A percentile compares a stretch with the other conserved stretches of the same genome.
phyloP scores from a whole-genome alignment of 2,888 invertebrate genomes.

The Cantharis nigra region DNA sequence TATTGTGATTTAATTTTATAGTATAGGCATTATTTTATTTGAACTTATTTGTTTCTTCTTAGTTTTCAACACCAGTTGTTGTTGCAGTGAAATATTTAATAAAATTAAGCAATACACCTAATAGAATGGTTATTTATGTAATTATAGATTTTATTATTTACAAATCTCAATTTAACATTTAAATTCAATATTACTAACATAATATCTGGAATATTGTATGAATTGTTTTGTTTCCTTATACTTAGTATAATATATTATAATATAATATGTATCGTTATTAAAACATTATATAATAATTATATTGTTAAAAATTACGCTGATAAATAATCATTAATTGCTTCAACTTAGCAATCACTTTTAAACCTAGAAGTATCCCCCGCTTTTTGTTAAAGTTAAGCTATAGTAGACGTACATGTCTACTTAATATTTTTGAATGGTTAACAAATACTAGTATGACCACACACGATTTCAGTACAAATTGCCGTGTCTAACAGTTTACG shows the following conservation, averaged over 20 bases:
- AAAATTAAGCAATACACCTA: not conserved
- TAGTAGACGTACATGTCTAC: not conserved
- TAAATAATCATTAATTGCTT: not conserved
- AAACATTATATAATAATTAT: not conserved
- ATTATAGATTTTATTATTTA: not conserved
- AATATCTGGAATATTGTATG: too few species aligned
- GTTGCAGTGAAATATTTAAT: not conserved
- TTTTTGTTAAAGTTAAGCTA: not conserved
- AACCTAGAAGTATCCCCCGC: not conserved
- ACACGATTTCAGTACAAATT: conserved; percentile 38
- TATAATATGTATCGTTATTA: not conserved
- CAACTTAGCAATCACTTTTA: not conserved
- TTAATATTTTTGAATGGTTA: not conserved
- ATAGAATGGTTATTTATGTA: not conserved
- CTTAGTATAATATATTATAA: too few species aligned
- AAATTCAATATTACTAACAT: too few species aligned
- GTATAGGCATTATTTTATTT: not conserved
- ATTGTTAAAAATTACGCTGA: not conserved
- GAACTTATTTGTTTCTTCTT: not conserved
- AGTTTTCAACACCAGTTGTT: not conserved
- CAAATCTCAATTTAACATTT: not conserved
- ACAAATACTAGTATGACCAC: conserved; percentile 16
- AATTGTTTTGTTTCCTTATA: too few species aligned
- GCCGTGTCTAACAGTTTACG: conserved; percentile 36
- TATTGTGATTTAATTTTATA: not conserved